These are phyloP conservation scores for Lutjanus campechanus DNA, from an alignment of 2,797 vertebrate species.

Conservation along the genomic window DNA sequence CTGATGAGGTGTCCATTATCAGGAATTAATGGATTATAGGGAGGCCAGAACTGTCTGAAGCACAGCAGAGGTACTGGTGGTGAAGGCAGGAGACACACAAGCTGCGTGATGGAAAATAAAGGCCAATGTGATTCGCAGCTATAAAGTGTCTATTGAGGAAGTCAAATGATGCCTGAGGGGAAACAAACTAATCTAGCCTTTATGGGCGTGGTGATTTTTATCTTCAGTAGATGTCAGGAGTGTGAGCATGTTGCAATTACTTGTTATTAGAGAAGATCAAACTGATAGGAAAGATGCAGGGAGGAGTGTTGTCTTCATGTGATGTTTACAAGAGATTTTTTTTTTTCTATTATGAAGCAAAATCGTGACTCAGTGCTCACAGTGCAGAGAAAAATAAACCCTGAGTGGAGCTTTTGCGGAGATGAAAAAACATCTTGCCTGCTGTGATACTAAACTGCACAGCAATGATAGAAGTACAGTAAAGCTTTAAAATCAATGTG, in stretches of 20 bases:
- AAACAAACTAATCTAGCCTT: constrained; percentile 38
- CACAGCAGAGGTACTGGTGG: neutral
- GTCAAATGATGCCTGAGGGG: constrained; percentile 26
- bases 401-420: neutral
- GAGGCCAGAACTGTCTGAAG: no score
- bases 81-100: neutral
- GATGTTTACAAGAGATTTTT: neutral
- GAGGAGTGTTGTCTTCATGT: neutral
- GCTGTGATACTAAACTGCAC: neutral
- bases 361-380: neutral
- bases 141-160: constrained; percentile 17
- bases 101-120: constrained; percentile 18
- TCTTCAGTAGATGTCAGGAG: constrained; percentile 7
- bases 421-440: neutral
- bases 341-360: neutral
- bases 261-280: neutral
- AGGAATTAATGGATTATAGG: no score
- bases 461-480: neutral
- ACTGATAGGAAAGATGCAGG: neutral
- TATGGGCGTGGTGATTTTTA: constrained; percentile 15
- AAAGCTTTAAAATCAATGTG: neutral
- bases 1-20: no score
- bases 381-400: neutral
- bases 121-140: neutral
- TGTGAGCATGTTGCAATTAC: constrained; percentile 9